These are phyloP conservation scores for Sebastes oblongus DNA, from an alignment of 2,797 vertebrate genomes.

Conservation along the genomic window DNA sequence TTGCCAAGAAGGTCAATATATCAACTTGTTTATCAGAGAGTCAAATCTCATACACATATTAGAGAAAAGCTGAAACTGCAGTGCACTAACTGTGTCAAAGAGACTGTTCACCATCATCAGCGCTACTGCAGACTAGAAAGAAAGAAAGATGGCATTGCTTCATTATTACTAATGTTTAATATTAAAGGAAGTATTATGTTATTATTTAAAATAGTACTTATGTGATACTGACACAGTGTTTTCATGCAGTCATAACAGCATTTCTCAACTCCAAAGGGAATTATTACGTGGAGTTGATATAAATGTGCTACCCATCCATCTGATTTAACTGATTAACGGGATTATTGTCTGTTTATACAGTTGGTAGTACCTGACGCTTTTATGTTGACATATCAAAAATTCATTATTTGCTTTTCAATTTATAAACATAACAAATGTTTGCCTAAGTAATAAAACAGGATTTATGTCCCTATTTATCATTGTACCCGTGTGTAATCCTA, in stretches of 20 bases:
- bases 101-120: background rate
- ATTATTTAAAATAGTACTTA: background rate
- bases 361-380: background rate
- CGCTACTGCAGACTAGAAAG: background rate
- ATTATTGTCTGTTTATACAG: background rate
- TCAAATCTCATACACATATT: background rate
- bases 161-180: background rate
- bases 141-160: background rate
- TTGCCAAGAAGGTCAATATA: constrained; percentile 9
- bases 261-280: background rate
- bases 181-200: background rate
- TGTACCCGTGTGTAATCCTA: background rate
- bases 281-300: background rate
- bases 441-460: background rate
- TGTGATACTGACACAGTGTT: background rate
- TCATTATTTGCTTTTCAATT: background rate
- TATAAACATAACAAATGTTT: background rate
- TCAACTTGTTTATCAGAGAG: constrained; percentile 70
- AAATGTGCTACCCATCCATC: background rate
- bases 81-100: background rate
- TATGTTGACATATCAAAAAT: background rate
- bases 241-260: background rate
- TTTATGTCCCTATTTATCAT: background rate
- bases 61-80: background rate
- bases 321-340: background rate